phyloP scores from a whole-genome alignment of 2,797 vertebrate species.

The Oreonectes daqikongensis region DNA sequence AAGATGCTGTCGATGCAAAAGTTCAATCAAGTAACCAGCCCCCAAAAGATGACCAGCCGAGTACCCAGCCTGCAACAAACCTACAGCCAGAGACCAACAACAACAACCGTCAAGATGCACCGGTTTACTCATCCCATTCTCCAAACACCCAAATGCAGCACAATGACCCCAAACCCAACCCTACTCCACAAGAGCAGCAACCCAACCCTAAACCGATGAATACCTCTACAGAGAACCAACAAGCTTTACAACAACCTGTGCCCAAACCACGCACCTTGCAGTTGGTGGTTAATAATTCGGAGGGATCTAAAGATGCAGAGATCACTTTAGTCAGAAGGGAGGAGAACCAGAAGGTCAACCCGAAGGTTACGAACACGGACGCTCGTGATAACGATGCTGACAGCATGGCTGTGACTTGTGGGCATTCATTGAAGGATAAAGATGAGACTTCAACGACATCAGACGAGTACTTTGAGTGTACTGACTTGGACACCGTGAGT shows the following conservation, averaged over 20 bases:
- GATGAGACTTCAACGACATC: conserved; percentile 85
- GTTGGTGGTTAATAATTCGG: conserved; percentile 67
- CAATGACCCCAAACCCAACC: neutral
- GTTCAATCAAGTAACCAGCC: conserved; percentile 27
- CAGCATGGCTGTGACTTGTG: conserved; percentile 79
- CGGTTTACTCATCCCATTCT: neutral
- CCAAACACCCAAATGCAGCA: neutral
- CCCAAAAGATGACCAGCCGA: conserved; percentile 26
- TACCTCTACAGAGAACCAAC: neutral
- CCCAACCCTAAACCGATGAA: conserved; percentile 5
- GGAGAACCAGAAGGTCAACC: conserved; percentile 36
- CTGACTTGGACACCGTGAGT: conserved; percentile 54
- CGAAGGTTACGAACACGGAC: neutral
- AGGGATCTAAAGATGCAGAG: conserved; percentile 57
- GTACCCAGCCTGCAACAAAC: neutral
- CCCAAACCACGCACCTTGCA: conserved; percentile 89
- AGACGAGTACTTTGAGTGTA: conserved; percentile 86
- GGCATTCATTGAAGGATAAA: conserved; percentile 69
- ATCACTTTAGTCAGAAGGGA: conserved; percentile 69
- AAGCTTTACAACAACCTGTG: conserved; percentile 67
- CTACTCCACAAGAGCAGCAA: neutral
- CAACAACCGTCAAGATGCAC: neutral
- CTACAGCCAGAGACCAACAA: neutral
- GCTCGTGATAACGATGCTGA: conserved; percentile 67
- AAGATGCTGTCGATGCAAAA: neutral